Evolutionary conservation across 2,113 vertebrate genomes (phyloP), one percentile per base, ranked within the genome.

Genomic region (Zosterops pallidus): DNA sequence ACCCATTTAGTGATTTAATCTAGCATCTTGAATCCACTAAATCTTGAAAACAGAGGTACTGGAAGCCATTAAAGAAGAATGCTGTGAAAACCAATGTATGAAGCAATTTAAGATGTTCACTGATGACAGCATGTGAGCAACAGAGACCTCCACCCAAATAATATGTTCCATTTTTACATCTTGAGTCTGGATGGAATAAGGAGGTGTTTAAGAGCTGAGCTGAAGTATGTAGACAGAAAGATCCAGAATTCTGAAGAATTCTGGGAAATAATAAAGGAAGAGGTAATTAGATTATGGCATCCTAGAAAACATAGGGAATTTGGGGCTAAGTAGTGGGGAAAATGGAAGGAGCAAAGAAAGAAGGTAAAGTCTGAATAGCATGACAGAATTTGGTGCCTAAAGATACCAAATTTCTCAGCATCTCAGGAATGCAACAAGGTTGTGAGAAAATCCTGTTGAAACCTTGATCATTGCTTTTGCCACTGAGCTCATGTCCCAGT

Each of bases 21-120:
- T 53, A 89, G 53, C 47, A 82, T 89, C 91, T 83, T 86, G 86
- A 60, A 84, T 75, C 60, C 25, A 21, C 53, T 89, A 49, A 72
- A 82, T 5, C 53, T 84, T 84, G 62, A 75, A 78, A 91, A 81
- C 17, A 37, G 81, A 84, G 76, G 47, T 68, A 35, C 86, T 93
- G 86, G 78, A 90, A 95, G 69, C 60, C 76, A 70, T 95, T 93
- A 92, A 83, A 89, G 52, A 93, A 86, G 62, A 92, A 84, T 84
- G 41, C n/a, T 53, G 23, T 87, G 77, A 91, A 96, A 96, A 84
- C 41, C 83, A 84, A 69, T 11, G 21, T 55, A 68, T 84, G 86
- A 94, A 84, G 89, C 25, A 94, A 92, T 74, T 92, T 80, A 53
- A 92, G 74, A 87, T 31, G 65, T 29, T 92, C 57, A 35, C 17